Evolutionary conservation across 2,113 vertebrate species (phyloP).

Genomic region (Columbina picui): DNA sequence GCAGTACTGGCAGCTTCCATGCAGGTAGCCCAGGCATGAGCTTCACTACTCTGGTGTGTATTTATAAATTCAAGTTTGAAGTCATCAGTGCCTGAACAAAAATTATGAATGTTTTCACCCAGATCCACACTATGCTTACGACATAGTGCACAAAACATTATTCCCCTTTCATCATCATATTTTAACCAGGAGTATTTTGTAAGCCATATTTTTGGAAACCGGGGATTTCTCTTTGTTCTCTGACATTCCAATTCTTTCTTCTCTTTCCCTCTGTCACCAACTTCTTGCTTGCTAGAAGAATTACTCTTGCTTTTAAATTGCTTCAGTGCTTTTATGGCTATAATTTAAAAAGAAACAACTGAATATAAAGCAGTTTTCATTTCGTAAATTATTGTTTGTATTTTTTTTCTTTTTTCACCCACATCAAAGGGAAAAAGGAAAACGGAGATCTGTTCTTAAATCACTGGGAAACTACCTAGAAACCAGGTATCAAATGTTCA

Average conservation of each 20-base stretch:
- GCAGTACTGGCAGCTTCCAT: constrained; percentile 64
- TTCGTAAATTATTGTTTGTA: background rate
- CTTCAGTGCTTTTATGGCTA: constrained; percentile 71
- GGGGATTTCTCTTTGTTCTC: constrained; percentile 47
- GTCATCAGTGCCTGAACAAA: constrained; percentile 72
- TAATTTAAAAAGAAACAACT: constrained; percentile 56
- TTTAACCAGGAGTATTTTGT: constrained; percentile 76
- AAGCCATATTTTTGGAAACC: constrained; percentile 76
- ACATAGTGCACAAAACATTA: constrained; percentile 75
- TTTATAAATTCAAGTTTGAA: constrained; percentile 71
- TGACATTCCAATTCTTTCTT: constrained; percentile 1
- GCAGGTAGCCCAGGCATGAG: constrained; percentile 68
- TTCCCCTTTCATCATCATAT: constrained; percentile 62
- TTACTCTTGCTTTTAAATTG: constrained; percentile 70
- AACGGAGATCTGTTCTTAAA: background rate
- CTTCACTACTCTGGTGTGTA: constrained; percentile 69
- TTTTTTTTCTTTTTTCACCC: too few species aligned
- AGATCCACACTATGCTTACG: constrained; percentile 69
- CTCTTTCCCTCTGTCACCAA: constrained; percentile 26
- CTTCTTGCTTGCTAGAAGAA: constrained; percentile 11
- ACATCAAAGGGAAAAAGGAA: background rate
- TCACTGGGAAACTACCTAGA: background rate
- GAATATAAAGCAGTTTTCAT: background rate
- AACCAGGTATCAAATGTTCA: background rate
- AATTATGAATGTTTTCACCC: constrained; percentile 55